Conservation (phyloP, 2,113 vertebrate species). For the Montifringilla adamsi region DNA sequence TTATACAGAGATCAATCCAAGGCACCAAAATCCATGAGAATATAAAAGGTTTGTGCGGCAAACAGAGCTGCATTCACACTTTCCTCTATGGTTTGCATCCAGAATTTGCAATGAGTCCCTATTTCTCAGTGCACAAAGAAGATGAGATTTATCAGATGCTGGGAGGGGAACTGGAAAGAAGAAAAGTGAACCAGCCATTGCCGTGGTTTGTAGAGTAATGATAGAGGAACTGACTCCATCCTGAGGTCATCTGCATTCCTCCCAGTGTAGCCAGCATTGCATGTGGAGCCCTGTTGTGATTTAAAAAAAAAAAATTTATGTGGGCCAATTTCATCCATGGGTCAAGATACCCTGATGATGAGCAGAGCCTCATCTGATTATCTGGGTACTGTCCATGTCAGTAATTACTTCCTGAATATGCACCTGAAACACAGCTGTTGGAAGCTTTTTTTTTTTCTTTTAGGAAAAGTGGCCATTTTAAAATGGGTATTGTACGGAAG, state of each 20-base stretch:
- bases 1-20: background rate
- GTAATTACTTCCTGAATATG: background rate
- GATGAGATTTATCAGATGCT: background rate
- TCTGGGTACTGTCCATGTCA: background rate
- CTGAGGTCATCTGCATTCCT: background rate
- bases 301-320: background rate
- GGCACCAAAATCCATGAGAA: background rate
- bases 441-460: background rate
- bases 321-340: background rate
- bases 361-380: background rate
- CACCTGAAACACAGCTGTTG: conserved; percentile 11
- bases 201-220: background rate
- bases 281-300: background rate
- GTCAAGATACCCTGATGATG: background rate
- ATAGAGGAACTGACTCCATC: background rate
- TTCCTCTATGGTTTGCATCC: background rate
- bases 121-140: background rate
- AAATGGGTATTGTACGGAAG: background rate
- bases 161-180: background rate
- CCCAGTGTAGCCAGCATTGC: background rate
- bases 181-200: background rate
- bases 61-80: background rate
- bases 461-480: background rate
- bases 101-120: background rate
- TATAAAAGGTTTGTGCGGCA: background rate